Base-by-base conservation (phyloP, 2,113 vertebrate species). In the Hymenochirus boettgeri region DNA sequence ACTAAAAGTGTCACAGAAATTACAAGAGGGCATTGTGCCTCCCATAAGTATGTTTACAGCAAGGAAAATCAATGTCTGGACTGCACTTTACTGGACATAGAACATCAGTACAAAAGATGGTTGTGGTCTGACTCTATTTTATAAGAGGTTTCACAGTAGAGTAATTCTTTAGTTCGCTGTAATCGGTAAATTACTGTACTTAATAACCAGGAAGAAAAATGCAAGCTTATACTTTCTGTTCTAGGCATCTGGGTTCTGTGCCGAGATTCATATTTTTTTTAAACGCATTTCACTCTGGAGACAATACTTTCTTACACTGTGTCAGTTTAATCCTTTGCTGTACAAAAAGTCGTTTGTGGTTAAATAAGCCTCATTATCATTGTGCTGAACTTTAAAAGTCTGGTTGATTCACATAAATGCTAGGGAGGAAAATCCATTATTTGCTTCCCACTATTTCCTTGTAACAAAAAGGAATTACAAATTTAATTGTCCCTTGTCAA, bases 401-500 rank as follows among this genome's bases (percentile, higher is more conserved):
- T 29, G 15, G 54, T 57, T 57, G 37, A 57, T 57, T 29, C 31
- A 57, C 31, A 57, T 18, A 57, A 57, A 22, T 11, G 54, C n/a
- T 22, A 35, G 12, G 54, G 9, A 18, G 22, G 7, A 35, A 31
- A 57, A 57, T 35, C 18, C 29, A 35, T 57, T 29, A n/a, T 35
- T 35, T 21, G 18, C 52, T 27, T 19, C 23, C 52, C 7, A 21
- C 19, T n/a, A n/a, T 31, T 15, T 31, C 17, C n/a, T n/a, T 3
- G 52, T n/a, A 31, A 19, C 23, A 31, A n/a, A 26, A 55, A 31
- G 52, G 17, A 35, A 57, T 57, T 37, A 57, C 9, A 35, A 2
- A 35, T 57, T 57, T 35, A 57, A 57, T 57, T 57, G 54, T 37
- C 37, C 54, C 18, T 18, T 57, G 54, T 57, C 54, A 35, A 18